Evolutionary conservation across 2,888 invertebrate species (phyloP), one percentile per base, ranked within the genome.

Genomic region (Allacma fusca): DNA sequence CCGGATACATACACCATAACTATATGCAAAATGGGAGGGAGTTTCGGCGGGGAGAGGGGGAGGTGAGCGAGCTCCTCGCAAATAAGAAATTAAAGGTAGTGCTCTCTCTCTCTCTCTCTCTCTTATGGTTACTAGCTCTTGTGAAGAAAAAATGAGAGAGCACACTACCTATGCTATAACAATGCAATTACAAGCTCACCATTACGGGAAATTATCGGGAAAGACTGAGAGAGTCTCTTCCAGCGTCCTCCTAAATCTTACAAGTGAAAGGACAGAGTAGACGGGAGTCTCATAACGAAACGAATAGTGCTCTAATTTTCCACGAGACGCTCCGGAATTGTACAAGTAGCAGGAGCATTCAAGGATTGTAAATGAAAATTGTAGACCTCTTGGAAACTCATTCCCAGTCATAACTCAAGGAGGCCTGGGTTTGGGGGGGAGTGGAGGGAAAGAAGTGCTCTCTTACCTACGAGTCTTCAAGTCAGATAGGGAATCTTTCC

Each of bases 161-260:
- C 50, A 19, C n/a, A 13, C 50, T n/a, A 16, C 16, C 16, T 50
- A 16, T 16, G 13, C n/a, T 19, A 50, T 50, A 50, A 13, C 50
- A 5, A 50, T 50, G 50, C 50, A 50, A 50, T 50, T 50, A 50
- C 50, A 50, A n/a, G 50, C 7, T 4, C 16, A 50, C n/a, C n/a
- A 50, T 50, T 19, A 19, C 16, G 19, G 50, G 50, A 50, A 50
- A 50, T 50, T 50, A 50, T 50, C 16, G n/a, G 50, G 50, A 34
- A 34, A 4, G 34, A 34, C 34, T 43, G 26, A 28, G n/a, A 71
- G 23, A 13, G 50, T 29, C 72, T 62, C 73, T 64, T 62, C 43
- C 73, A n/a, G 50, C 50, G 64, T 62, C 50, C 50, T 50, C 73
- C 59, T 73, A 73, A 73, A 50, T 50, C 64, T 73, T 44, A 73